These are phyloP conservation scores for Onychomys arenicola DNA, from an alignment of 2,797 vertebrate genomes.

Conservation along the genomic window DNA sequence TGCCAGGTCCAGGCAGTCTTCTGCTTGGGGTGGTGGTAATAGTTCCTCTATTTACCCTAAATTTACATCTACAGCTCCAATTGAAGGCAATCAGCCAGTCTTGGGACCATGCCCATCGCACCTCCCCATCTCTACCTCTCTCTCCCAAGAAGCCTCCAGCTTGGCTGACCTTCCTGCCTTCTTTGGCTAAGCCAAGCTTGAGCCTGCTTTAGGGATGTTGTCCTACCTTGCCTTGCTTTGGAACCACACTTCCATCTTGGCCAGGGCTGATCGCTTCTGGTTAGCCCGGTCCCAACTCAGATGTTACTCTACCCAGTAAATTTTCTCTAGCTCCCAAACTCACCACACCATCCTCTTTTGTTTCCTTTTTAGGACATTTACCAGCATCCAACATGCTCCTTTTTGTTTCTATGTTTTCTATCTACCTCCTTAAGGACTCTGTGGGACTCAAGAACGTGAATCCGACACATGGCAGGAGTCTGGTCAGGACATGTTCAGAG, in stretches of 20 bases:
- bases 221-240: neutral
- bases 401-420: neutral
- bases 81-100: neutral
- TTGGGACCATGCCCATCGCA: neutral
- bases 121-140: neutral
- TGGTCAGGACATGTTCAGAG: neutral
- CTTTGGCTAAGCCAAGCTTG: neutral
- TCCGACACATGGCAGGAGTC: neutral
- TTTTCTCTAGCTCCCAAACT: neutral
- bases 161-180: neutral
- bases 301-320: neutral
- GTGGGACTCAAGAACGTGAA: neutral
- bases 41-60: neutral
- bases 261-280: too few relatives aligned
- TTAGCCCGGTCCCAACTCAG: neutral
- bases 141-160: neutral
- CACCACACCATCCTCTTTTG: neutral
- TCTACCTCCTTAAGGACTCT: neutral
- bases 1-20: neutral
- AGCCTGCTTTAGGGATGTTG: neutral
- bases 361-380: neutral
- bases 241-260: neutral
- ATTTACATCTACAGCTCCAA: neutral
- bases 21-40: accelerated
- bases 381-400: neutral